Percentiles rank a stretch among this genome's conserved stretches.
Conservation (phyloP, 2,888 invertebrate species). For the Drosophila stalkeri region DNA sequence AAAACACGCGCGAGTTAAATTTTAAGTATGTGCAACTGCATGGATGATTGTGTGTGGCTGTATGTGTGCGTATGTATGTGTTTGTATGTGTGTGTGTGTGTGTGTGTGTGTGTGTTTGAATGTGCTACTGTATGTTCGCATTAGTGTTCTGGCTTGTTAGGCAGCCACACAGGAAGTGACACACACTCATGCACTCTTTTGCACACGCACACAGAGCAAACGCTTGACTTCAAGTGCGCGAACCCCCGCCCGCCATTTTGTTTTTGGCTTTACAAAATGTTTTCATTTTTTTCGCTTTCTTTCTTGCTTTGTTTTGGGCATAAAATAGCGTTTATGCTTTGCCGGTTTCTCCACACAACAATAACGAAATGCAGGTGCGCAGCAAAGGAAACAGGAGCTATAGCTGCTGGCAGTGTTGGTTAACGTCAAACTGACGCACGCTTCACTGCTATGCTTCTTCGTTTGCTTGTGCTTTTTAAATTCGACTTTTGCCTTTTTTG, state of each 20-base stretch:
- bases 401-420: conserved; percentile 37
- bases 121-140: neutral
- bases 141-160: conserved; percentile 56
- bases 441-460: neutral
- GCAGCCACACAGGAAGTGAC: conserved; percentile 62
- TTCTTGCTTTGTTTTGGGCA: conserved; percentile 55
- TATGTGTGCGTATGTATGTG: conserved; percentile 4
- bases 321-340: conserved; percentile 57
- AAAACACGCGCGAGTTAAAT: conserved; percentile 59
- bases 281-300: conserved; percentile 24
- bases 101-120: neutral
- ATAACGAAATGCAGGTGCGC: conserved; percentile 32
- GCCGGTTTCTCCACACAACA: conserved; percentile 33
- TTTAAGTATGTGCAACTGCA: conserved; percentile 53
- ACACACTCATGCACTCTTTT: conserved; percentile 27
- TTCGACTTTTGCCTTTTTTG: neutral
- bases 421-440: conserved; percentile 34
- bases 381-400: conserved; percentile 14
- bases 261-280: conserved; percentile 40
- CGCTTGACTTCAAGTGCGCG: conserved; percentile 56
- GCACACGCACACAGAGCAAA: conserved; percentile 15
- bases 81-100: conserved; percentile 1
- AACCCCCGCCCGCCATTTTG: conserved; percentile 56
- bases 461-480: neutral
- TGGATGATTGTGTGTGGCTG: conserved; percentile 13